phyloP scores from a whole-genome alignment of 2,797 vertebrate species.

The Pempheris klunzingeri region DNA sequence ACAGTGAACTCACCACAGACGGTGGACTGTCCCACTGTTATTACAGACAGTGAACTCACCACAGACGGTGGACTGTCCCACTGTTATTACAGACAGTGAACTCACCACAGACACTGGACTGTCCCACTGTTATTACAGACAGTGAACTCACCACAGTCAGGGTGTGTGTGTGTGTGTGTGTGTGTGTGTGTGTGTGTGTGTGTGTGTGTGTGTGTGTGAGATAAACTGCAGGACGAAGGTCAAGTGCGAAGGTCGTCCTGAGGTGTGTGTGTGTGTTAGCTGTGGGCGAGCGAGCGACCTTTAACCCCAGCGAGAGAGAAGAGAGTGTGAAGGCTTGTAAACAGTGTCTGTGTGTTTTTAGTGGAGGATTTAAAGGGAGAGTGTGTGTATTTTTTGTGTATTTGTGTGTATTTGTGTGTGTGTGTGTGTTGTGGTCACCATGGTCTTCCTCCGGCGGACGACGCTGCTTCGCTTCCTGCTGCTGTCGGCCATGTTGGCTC shows the following conservation, averaged over 20 bases:
- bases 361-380: neutral
- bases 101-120: neutral
- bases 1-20: neutral
- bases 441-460: conserved; percentile 56
- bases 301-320: neutral
- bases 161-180: conserved; percentile 21
- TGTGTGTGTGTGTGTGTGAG: conserved; percentile 28
- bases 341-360: conserved; percentile 16
- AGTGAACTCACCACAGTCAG: neutral
- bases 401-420: neutral
- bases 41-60: neutral
- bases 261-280: conserved; percentile 14
- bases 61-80: neutral
- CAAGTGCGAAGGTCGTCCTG: conserved; percentile 44
- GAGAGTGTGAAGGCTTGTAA: neutral
- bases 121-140: neutral
- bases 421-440: conserved; percentile 31
- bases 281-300: conserved; percentile 17
- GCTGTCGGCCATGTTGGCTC: conserved; percentile 65
- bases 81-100: neutral
- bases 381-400: conserved; percentile 16
- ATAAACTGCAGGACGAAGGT: conserved; percentile 34
- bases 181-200: conserved; percentile 22
- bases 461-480: conserved; percentile 57
- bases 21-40: neutral